Evolutionary conservation across 2,888 invertebrate genomes (phyloP), one percentile per base, ranked within the genome.

Genomic region (Dicroscelio sp.): DNA sequence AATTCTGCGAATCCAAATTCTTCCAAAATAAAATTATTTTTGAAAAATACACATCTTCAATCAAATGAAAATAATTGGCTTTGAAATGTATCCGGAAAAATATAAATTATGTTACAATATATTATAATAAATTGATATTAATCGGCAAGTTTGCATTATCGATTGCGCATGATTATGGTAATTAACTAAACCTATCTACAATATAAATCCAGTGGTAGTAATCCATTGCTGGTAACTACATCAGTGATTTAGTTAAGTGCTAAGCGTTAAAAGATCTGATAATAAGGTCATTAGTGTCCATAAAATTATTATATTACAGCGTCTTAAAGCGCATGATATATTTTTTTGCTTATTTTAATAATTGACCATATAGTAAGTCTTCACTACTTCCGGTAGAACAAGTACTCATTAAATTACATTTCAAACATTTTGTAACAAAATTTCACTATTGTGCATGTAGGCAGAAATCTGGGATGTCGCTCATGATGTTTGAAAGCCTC

Each of bases 191-290:
- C 43, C 5, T 63, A 30, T 63, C 10, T 63, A 27, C 30, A 63
- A 63, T 23, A 63, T 31, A 30, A 58, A 71, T 48, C 48, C 27
- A 48, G 25, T 30, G 4, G 30, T 48, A 30, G 20, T 48, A 48
- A 71, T 71, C 20, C 4, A 71, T 48, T 71, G 14, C 71, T 48
- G 48, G 48, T 71, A 71, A 71, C 48, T 25, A 71, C 71, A 30
- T 71, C 35, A 67, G 67, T 48, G 71, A 71, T 43, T 71, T 43
- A 71, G 71, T 71, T 71, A 48, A 48, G 48, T 5, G 30, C n/a
- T 71, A 48, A 71, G 71, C 71, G 27, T 71, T 71, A 71, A 71
- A 48, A 71, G 71, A 71, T 71, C 27, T 71, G 71, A 48, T 71
- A 30, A 71, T 48, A 43, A 30, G 27, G 48, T 69, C 25, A 69